Evolutionary conservation across 2,113 vertebrate genomes (phyloP), one percentile per base, ranked within the genome.

Genomic region (Panthera leo): DNA sequence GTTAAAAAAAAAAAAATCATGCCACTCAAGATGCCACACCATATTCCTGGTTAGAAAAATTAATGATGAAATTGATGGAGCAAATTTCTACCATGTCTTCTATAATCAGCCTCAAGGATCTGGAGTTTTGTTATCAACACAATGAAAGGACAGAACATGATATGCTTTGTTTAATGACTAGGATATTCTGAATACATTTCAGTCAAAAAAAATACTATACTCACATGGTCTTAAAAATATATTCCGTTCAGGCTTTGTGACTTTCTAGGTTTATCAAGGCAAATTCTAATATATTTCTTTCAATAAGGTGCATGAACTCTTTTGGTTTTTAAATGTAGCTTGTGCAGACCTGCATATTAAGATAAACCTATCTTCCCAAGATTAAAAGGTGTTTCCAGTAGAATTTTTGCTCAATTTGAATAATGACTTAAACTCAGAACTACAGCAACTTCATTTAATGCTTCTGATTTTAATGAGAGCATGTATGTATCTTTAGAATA

Each of bases 381-480:
- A 79, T 86, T 73, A 92, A 84, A 80, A 25, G 7, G 1, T 45
- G 76, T 92, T 84, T 85, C 63, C 42, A 45, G 13, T 5, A 67
- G 16, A 91, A 88, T 29, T 82, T 94, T 88, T 76, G 48, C 51
- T 87, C 87, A 89, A 11, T 94, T 5, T 86, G 21, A 95, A 85
- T 70, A 95, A 94, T 85, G 42, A 93, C 31, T 86, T 89, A 93
- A 96, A 58, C 18, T 68, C n/a, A 78, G 63, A 89, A 94, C 83
- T 83, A 63, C 0, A 91, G 42, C 34, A 78, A 93, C 14, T 51
- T 70, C 70, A 83, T 80, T 31, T 58, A 55, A 51, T 45, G 29
- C 25, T 91, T 55, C 45, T 94, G n/a, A 86, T 91, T 91, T 92
- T 97, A 96, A 71, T 36, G 51, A 94, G 39, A 34, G 5, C 36